phyloP scores from a whole-genome alignment of 2,797 vertebrate species.

The Melanotaenia trifasciata region DNA sequence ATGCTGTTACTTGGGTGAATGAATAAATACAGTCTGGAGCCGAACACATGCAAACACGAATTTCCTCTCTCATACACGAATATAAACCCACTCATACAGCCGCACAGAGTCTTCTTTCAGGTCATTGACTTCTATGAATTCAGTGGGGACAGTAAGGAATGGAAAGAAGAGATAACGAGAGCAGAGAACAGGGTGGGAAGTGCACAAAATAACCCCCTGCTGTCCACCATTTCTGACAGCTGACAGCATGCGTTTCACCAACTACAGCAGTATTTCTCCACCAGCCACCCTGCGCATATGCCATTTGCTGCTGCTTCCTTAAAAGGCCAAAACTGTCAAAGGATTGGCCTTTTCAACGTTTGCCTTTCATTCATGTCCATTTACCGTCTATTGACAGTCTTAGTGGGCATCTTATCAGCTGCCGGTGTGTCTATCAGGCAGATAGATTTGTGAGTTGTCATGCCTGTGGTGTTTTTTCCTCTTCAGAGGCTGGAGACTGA shows the following conservation, averaged over 20 bases:
- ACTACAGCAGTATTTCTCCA: slow-evolving; percentile 15
- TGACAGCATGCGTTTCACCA: slow-evolving; percentile 24
- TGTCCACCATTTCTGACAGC: slow-evolving; percentile 23
- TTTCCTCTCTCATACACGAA: slow-evolving; percentile 22
- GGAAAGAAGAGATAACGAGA: slow-evolving; percentile 12
- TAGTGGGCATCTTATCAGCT: slow-evolving; percentile 35
- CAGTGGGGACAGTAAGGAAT: slow-evolving; percentile 18
- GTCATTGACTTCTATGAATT: slow-evolving; percentile 34
- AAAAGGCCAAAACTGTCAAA: slow-evolving; percentile 65
- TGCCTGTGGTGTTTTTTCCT: slow-evolving; percentile 14
- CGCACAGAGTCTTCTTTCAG: slow-evolving; percentile 30
- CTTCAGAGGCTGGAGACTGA: slow-evolving; percentile 93
- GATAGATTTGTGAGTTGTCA: slow-evolving; percentile 17
- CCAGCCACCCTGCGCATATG: slow-evolving; percentile 10
- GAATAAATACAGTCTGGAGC: slow-evolving; percentile 26
- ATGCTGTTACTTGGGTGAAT: background rate
- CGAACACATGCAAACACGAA: slow-evolving; percentile 4
- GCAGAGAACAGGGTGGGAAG: slow-evolving; percentile 10
- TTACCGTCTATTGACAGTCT: slow-evolving; percentile 14
- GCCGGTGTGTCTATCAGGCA: slow-evolving; percentile 15
- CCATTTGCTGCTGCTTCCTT: slow-evolving; percentile 35
- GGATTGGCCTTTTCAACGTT: slow-evolving; percentile 57
- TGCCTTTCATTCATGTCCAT: slow-evolving; percentile 29
- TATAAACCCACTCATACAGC: background rate
- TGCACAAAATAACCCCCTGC: slow-evolving; percentile 10